Evolutionary conservation across 2,113 vertebrate species (phyloP), one percentile per base, ranked within the genome.

Genomic region (Scomber scombrus): DNA sequence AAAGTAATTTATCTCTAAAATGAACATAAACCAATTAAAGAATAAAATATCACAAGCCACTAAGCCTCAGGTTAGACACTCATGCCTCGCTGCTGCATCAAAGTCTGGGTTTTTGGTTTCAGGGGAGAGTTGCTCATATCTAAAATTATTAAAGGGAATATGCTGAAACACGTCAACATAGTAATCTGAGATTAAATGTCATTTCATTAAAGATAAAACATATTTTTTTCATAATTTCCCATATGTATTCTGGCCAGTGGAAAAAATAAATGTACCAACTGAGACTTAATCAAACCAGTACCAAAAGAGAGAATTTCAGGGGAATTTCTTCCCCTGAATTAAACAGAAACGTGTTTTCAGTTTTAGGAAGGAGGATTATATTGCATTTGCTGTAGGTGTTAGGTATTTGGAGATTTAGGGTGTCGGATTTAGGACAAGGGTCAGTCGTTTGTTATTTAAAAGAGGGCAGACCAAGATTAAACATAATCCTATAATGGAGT

Each of bases 391-490:
- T 84, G 77, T 62, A 73, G 55, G 77, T 77, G 55, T 80, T 54
- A 58, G 57, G 76, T 84, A 67, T 85, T 88, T 77, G 43, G 50
- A 81, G 82, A 85, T 86, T 87, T 64, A 80, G 57, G 67, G 63
- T 75, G 84, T 8, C 55, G 75, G 87, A 88, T 89, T 89, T 80
- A 75, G 84, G 62, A 77, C 76, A 83, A 58, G 66, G 84, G 85
- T 91, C 79, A 80, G 49, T 23, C 67, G 63, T 71, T 71, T 77
- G 50, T 11, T 78, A 57, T 60, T 46, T 19, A 75, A 88, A 91
- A 81, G 82, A 57, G 88, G 86, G 52, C 82, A 88, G 70, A 62
- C 18, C 14, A 45, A 89, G 91, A 91, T 93, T 90, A 91, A 86
- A 52, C 26, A 40, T 89, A 93, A 93, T 91, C 91, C 87, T 67